Evolutionary conservation across 2,888 invertebrate species (phyloP).

Genomic region (Tetropium fuscum): DNA sequence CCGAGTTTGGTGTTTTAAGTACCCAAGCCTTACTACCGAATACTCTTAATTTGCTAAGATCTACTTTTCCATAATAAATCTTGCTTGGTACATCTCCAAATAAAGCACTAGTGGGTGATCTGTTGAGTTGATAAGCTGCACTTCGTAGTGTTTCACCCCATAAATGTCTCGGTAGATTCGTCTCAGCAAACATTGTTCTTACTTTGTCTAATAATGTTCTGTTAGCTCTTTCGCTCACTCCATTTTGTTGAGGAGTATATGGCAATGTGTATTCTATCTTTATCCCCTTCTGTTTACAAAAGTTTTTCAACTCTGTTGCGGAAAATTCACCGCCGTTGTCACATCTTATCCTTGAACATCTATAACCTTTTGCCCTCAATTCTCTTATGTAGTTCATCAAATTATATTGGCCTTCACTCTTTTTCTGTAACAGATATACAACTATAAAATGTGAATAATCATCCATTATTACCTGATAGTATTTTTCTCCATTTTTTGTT

Average conservation of each 20-base stretch:
- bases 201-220: constrained; percentile 44
- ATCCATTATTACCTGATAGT: constrained; percentile 42
- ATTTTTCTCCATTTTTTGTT: constrained; percentile 26
- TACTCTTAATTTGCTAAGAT: background rate
- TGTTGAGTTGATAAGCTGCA: constrained; percentile 12
- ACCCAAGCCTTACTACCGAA: background rate
- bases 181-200: constrained; percentile 41
- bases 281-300: constrained; percentile 39
- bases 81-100: background rate
- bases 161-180: constrained; percentile 38
- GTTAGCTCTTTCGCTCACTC: constrained; percentile 44
- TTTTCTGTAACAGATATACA: constrained; percentile 32
- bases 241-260: constrained; percentile 48
- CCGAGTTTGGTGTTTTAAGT: background rate
- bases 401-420: constrained; percentile 38
- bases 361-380: background rate
- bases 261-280: constrained; percentile 37
- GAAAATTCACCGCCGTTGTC: constrained; percentile 41
- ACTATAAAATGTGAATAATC: constrained; percentile 38
- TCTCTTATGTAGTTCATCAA: too few relatives aligned
- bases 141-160: constrained; percentile 47
- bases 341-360: constrained; percentile 9
- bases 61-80: background rate
- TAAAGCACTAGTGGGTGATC: background rate
- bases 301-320: constrained; percentile 36